Evolutionary conservation across 2,888 invertebrate genomes (phyloP).

Genomic region (Dasysyrphus albostriatus): DNA sequence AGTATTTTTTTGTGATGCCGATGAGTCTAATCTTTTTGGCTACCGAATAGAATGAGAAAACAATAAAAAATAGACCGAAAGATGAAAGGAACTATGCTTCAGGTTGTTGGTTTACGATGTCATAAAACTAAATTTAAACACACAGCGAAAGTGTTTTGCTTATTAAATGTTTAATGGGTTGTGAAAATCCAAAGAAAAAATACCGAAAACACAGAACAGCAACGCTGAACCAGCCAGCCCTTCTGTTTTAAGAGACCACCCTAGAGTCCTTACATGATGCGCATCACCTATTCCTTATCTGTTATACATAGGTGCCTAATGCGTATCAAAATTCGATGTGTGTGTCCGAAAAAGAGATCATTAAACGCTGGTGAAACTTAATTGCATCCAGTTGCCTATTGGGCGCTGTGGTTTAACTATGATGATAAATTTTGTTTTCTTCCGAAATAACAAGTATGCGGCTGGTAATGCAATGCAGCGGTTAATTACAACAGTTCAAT

Average conservation of each 20-base stretch:
- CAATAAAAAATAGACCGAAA: conserved; percentile 39
- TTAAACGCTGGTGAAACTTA: conserved; percentile 61
- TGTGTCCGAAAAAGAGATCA: conserved; percentile 69
- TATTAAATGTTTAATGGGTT: conserved; percentile 75
- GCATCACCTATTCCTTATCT: conserved; percentile 44
- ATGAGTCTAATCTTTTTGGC: conserved; percentile 61
- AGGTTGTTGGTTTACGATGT: conserved; percentile 71
- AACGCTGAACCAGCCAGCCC: conserved; percentile 39
- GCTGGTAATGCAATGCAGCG: background rate
- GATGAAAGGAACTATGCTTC: conserved; percentile 62
- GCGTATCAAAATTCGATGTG: conserved; percentile 49
- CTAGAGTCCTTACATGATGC: conserved; percentile 59
- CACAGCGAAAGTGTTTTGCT: conserved; percentile 75
- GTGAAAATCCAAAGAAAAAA: conserved; percentile 72
- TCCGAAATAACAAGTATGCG: conserved; percentile 36
- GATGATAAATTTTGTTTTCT: background rate
- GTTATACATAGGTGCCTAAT: conserved; percentile 38
- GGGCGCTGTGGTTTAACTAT: conserved; percentile 56
- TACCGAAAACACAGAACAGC: conserved; percentile 14
- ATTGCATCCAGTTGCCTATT: conserved; percentile 59
- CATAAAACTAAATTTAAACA: conserved; percentile 74
- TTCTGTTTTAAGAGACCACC: conserved; percentile 66
- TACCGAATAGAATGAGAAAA: conserved; percentile 53
- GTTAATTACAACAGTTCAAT: no score
- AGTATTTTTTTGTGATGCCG: conserved; percentile 34